phyloP scores from a whole-genome alignment of 1,140 invertebrate genomes.

The Drosophila ficusphila region DNA sequence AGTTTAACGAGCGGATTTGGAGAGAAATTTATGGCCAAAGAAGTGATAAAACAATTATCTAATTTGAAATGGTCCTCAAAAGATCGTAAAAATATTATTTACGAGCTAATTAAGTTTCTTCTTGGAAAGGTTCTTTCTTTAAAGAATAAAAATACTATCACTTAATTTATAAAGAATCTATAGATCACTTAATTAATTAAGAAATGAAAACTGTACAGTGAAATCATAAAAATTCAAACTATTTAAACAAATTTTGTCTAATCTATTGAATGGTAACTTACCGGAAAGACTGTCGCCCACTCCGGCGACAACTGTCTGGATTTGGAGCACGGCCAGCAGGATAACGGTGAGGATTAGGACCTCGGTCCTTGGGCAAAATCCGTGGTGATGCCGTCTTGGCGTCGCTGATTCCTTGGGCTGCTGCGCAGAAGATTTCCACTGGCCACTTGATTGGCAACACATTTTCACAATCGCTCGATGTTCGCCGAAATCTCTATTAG shows the following conservation, averaged over 20 bases:
- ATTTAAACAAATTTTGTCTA: not conserved
- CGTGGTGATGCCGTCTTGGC: conserved; percentile 11
- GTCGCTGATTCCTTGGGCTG: conserved; percentile 28
- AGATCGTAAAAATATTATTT: conserved; percentile 14
- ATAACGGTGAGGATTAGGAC: conserved; percentile 32
- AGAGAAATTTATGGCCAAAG: conserved; percentile 18
- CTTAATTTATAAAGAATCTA: no score
- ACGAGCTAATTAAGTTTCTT: conserved; percentile 14
- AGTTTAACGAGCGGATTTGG: conserved; percentile 32
- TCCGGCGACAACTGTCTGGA: conserved; percentile 24
- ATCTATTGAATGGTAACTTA: conserved; percentile 35
- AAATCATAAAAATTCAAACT: no score
- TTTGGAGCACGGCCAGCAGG: conserved; percentile 50
- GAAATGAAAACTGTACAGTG: no score
- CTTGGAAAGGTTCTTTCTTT: no score
- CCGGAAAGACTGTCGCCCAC: conserved; percentile 50
- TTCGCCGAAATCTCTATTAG: conserved; percentile 70
- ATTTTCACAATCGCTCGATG: conserved; percentile 69
- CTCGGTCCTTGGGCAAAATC: not conserved
- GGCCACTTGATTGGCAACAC: conserved; percentile 72
- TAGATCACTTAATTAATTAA: no score
- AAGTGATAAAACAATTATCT: conserved; percentile 27
- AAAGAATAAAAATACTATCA: no score
- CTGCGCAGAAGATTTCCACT: conserved; percentile 62
- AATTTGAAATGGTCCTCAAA: conserved; percentile 9